Conservation (phyloP, 1,140 invertebrate genomes). For the Penaeus japonicus region DNA sequence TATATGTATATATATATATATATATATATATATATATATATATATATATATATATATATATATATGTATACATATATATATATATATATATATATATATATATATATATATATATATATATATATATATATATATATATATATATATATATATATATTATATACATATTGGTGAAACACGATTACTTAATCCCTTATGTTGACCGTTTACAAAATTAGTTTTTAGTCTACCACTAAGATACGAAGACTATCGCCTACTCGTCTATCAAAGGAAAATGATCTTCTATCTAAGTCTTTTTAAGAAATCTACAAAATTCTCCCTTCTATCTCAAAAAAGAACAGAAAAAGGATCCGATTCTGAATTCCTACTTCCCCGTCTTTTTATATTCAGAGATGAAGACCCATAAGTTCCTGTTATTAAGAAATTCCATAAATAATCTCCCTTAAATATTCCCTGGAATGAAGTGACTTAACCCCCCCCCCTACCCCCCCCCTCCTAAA, state of each 20-base stretch:
- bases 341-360: too few relatives aligned
- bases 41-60: slow-evolving; percentile 24
- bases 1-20: slow-evolving; percentile 20
- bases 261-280: background rate
- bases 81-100: slow-evolving; percentile 31
- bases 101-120: slow-evolving; percentile 32
- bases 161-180: background rate
- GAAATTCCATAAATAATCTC: too few relatives aligned
- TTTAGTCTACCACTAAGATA: background rate
- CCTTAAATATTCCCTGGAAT: too few relatives aligned
- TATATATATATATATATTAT: slow-evolving; percentile 21
- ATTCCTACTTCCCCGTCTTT: too few relatives aligned
- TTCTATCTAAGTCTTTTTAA: too few relatives aligned
- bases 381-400: too few relatives aligned
- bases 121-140: slow-evolving; percentile 25
- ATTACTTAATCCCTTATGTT: background rate
- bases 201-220: background rate
- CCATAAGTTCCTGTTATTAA: too few relatives aligned
- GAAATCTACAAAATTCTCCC: too few relatives aligned
- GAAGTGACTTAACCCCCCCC: too few relatives aligned
- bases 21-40: slow-evolving; percentile 36
- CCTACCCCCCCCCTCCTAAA: too few relatives aligned
- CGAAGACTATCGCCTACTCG: background rate
- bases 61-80: background rate
- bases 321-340: too few relatives aligned